Evolutionary conservation across 2,888 invertebrate species (phyloP).

Genomic region (Leptinotarsa rubiginosa): DNA sequence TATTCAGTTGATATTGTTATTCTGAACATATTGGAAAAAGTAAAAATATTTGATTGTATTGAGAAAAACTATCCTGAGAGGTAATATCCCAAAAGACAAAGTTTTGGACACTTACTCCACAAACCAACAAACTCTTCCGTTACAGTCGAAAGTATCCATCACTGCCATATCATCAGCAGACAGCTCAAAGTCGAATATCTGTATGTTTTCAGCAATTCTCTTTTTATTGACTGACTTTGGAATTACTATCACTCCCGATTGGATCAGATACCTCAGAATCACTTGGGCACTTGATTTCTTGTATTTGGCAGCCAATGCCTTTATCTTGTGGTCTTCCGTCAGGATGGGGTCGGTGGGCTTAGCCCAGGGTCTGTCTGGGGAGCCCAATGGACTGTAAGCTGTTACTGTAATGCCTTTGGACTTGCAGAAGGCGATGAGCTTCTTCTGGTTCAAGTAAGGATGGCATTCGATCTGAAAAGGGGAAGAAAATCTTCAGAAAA

Average conservation of each 20-base stretch:
- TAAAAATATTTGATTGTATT: too few relatives aligned
- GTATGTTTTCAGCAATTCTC: constrained; percentile 75
- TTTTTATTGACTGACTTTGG: constrained; percentile 83
- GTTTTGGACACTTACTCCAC: constrained; percentile 67
- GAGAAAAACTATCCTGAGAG: too few relatives aligned
- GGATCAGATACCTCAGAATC: constrained; percentile 73
- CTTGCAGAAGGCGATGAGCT: constrained; percentile 77
- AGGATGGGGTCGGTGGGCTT: constrained; percentile 78
- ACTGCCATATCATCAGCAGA: constrained; percentile 73
- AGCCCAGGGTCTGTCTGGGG: constrained; percentile 87
- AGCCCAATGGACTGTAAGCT: constrained; percentile 89
- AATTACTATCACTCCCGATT: constrained; percentile 79
- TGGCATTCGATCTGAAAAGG: constrained; percentile 80
- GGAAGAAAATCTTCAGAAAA: neutral
- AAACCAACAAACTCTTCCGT: constrained; percentile 71
- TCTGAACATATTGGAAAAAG: too few relatives aligned
- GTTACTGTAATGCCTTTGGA: constrained; percentile 76
- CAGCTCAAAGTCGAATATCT: constrained; percentile 80
- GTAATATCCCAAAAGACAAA: too few relatives aligned
- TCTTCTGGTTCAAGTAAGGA: constrained; percentile 80
- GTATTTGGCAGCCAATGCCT: constrained; percentile 72
- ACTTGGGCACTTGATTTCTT: constrained; percentile 79
- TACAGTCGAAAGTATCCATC: constrained; percentile 78
- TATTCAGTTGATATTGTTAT: too few relatives aligned
- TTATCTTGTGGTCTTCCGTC: constrained; percentile 78